Conservation (phyloP, 2,113 vertebrate species). For the Grantiella picta region DNA sequence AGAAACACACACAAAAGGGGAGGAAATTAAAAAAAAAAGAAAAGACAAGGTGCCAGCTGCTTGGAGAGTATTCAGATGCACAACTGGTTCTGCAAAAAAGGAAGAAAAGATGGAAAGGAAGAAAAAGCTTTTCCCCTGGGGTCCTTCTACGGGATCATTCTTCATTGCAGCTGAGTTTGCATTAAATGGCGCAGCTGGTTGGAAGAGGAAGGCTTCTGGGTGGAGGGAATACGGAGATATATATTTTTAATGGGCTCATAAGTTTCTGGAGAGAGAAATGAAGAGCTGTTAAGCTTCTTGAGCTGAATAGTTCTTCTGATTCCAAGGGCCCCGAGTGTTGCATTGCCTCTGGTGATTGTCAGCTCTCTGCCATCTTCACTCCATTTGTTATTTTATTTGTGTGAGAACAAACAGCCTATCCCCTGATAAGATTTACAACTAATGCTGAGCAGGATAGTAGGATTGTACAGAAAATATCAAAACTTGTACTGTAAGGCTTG, state of each 20-base stretch:
- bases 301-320: conserved; percentile 52
- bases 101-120: conserved; percentile 16
- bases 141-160: conserved; percentile 30
- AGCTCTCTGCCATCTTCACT: conserved; percentile 9
- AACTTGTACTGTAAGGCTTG: conserved; percentile 17
- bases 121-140: conserved; percentile 31
- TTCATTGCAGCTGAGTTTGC: conserved; percentile 62
- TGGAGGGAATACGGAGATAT: not conserved
- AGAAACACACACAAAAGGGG: not conserved
- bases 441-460: conserved; percentile 14
- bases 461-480: conserved; percentile 1
- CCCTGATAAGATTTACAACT: conserved; percentile 56
- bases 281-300: conserved; percentile 41
- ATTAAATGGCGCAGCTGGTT: conserved; percentile 43
- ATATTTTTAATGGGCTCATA: conserved; percentile 41
- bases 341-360: conserved; percentile 40
- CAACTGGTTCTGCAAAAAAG: conserved; percentile 31
- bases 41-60: conserved; percentile 52
- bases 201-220: conserved; percentile 33
- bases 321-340: conserved; percentile 13
- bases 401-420: conserved; percentile 48
- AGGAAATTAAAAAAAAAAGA: not conserved
- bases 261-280: conserved; percentile 44
- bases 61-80: conserved; percentile 19
- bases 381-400: conserved; percentile 56